phyloP scores from a whole-genome alignment of 1,140 invertebrate species.

The Drosophila ercepeae region DNA sequence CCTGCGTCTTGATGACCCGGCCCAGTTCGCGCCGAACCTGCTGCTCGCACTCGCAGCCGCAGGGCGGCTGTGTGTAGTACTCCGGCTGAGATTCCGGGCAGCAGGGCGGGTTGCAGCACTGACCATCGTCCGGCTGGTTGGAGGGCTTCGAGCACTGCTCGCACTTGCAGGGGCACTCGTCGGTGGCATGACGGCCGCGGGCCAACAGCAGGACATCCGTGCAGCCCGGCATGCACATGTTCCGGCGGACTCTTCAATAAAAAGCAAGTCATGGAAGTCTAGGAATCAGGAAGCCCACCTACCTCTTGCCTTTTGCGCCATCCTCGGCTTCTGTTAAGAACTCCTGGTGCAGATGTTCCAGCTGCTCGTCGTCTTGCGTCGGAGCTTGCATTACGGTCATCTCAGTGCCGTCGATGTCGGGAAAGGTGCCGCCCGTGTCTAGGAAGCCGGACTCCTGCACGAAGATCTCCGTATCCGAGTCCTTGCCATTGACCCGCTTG shows the following conservation, averaged over 20 bases:
- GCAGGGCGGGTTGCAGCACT: constrained; percentile 7
- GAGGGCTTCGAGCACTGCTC: constrained; percentile 29
- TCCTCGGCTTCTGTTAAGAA: not conserved
- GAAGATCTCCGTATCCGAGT: constrained; percentile 48
- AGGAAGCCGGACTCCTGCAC: constrained; percentile 51
- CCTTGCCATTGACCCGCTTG: constrained; percentile 3
- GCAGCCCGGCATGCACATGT: constrained; percentile 26
- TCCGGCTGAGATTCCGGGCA: not conserved
- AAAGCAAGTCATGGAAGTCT: not conserved
- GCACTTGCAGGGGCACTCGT: constrained; percentile 39
- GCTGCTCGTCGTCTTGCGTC: constrained; percentile 31
- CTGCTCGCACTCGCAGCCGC: constrained; percentile 35
- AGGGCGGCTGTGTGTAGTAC: constrained; percentile 28
- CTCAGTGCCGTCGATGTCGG: constrained; percentile 55
- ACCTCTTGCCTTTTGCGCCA: not conserved
- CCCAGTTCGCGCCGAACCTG: constrained; percentile 26
- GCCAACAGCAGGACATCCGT: constrained; percentile 68
- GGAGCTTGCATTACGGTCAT: constrained; percentile 43
- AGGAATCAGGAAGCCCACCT: not conserved
- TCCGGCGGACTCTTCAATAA: not conserved
- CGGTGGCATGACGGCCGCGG: constrained; percentile 25
- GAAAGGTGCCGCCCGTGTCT: constrained; percentile 30
- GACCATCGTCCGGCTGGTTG: not conserved
- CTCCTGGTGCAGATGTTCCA: not conserved
- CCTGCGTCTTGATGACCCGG: constrained; percentile 45